Conservation (phyloP, 2,797 vertebrate species). For the Nyctalus aviator region DNA sequence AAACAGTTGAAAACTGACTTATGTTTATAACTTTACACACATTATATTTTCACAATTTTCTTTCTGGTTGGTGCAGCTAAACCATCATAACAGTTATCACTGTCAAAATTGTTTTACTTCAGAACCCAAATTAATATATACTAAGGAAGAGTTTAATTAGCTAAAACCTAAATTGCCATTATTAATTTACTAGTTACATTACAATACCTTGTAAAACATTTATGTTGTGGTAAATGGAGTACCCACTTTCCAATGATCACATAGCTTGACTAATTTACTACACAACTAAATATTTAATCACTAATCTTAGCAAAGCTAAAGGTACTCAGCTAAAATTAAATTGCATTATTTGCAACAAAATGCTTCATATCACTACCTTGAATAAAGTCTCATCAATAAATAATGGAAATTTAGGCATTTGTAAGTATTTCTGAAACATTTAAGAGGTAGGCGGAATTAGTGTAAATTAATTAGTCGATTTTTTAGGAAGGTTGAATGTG, state of each 20-base stretch:
- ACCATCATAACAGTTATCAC: slow-evolving; percentile 57
- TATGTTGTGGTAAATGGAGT: slow-evolving; percentile 85
- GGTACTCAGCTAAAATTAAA: slow-evolving; percentile 82
- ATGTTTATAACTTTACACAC: background rate
- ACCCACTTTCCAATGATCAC: slow-evolving; percentile 82
- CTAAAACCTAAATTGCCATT: slow-evolving; percentile 88
- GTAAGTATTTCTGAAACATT: slow-evolving; percentile 2
- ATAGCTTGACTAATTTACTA: slow-evolving; percentile 86
- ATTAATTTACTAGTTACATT: slow-evolving; percentile 89
- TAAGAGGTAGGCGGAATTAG: background rate
- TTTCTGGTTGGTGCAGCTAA: background rate
- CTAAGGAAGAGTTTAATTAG: slow-evolving; percentile 87
- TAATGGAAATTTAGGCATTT: slow-evolving; percentile 25
- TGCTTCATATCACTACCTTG: slow-evolving; percentile 58
- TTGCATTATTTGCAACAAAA: slow-evolving; percentile 72
- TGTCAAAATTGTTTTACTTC: slow-evolving; percentile 81
- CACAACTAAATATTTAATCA: slow-evolving; percentile 88
- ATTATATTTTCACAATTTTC: slow-evolving; percentile 34
- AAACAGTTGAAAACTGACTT: background rate
- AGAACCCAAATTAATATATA: slow-evolving; percentile 82
- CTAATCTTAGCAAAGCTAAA: slow-evolving; percentile 80
- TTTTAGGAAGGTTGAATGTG: background rate
- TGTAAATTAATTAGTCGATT: slow-evolving; percentile 9
- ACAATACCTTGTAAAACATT: slow-evolving; percentile 88
- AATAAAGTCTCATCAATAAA: slow-evolving; percentile 64